A percentile compares a stretch with the other conserved stretches of the same genome.
Evolutionary conservation across 1,140 invertebrate species (phyloP).

Genomic region (Cryptotermes secundus): DNA sequence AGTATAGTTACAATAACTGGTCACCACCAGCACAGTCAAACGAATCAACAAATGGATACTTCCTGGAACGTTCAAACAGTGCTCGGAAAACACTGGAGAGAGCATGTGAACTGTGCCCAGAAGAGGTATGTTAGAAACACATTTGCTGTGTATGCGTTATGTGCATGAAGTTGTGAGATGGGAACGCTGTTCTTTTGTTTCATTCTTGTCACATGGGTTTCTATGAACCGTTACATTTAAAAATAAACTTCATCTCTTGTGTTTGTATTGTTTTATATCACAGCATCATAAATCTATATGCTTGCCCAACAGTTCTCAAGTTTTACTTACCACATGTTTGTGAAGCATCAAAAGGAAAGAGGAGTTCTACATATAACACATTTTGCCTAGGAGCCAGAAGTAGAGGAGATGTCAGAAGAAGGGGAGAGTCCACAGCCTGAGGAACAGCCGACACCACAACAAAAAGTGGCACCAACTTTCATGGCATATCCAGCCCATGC

Average conservation of each 20-base stretch:
- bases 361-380: neutral
- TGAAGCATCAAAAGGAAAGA: no score
- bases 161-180: no score
- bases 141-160: no score
- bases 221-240: no score
- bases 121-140: constrained; percentile 57
- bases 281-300: no score
- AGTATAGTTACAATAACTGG: constrained; percentile 88
- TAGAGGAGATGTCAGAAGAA: constrained; percentile 40
- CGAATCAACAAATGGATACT: constrained; percentile 93
- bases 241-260: no score
- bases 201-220: no score
- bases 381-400: constrained; percentile 37
- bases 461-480: neutral
- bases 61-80: constrained; percentile 89
- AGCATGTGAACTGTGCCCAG: constrained; percentile 78
- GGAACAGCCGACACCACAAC: constrained; percentile 23
- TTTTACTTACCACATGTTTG: no score
- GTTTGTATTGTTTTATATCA: no score
- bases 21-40: constrained; percentile 92
- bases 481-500: neutral
- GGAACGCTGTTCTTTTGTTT: no score
- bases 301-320: no score
- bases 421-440: constrained; percentile 39
- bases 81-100: constrained; percentile 86